Evolutionary conservation across 1,140 invertebrate species (phyloP).

Genomic region (Aphaenogaster rudis): DNA sequence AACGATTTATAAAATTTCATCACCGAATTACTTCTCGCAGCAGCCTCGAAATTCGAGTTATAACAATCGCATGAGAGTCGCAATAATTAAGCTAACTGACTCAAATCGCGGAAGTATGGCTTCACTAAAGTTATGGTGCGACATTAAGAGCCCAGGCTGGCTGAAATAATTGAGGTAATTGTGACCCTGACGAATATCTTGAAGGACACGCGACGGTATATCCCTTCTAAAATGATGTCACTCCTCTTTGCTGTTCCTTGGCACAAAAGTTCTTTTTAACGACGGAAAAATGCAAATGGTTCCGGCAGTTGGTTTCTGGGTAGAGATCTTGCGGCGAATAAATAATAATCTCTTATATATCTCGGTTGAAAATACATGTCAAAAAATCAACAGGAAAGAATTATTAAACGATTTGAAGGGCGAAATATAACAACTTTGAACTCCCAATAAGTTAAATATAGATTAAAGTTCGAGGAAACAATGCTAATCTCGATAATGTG

Average conservation of each 20-base stretch:
- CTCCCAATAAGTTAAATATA: background rate
- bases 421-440: background rate
- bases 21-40: background rate
- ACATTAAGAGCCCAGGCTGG: constrained; percentile 71
- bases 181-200: constrained; percentile 77
- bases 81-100: constrained; percentile 4
- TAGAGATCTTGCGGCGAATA: constrained; percentile 33
- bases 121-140: constrained; percentile 65
- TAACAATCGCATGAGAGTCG: background rate
- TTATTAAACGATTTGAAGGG: background rate
- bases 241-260: constrained; percentile 51
- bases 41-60: background rate
- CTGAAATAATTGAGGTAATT: constrained; percentile 81
- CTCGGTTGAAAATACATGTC: background rate
- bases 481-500: background rate
- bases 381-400: background rate
- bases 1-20: constrained; percentile 15
- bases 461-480: background rate
- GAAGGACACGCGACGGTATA: constrained; percentile 75
- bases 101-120: constrained; percentile 37
- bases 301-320: constrained; percentile 44
- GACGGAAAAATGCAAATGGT: constrained; percentile 68
- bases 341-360: constrained; percentile 30
- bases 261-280: constrained; percentile 56
- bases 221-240: constrained; percentile 73